phyloP scores from a whole-genome alignment of 2,888 invertebrate species.

The Sicus ferrugineus region DNA sequence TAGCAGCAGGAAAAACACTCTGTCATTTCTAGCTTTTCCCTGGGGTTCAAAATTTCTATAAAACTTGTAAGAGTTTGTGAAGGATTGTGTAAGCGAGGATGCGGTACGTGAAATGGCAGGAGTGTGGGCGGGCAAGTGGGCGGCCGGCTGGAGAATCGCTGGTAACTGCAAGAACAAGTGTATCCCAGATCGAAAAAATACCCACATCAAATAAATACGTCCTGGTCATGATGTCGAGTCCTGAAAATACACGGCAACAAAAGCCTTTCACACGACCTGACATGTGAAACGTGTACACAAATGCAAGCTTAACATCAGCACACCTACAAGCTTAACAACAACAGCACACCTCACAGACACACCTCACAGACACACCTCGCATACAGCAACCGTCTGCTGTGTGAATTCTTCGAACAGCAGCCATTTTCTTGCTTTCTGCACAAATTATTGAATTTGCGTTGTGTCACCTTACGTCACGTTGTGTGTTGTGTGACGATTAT shows the following conservation, averaged over 20 bases:
- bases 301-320: background rate
- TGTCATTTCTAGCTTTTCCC: background rate
- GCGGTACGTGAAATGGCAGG: too few species aligned
- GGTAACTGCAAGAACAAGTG: background rate
- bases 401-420: conserved; percentile 36
- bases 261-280: conserved; percentile 31
- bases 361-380: background rate
- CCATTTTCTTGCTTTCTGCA: conserved; percentile 43
- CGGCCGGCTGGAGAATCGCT: background rate
- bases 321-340: background rate
- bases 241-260: conserved; percentile 33
- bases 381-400: background rate
- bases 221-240: conserved; percentile 32
- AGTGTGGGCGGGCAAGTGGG: background rate
- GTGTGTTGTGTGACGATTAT: background rate
- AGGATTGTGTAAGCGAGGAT: background rate
- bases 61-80: background rate
- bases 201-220: conserved; percentile 30
- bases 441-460: conserved; percentile 31
- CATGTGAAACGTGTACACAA: background rate
- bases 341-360: background rate
- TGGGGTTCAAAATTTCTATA: background rate
- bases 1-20: background rate
- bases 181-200: conserved; percentile 19
- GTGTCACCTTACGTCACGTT: conserved; percentile 18